Percentiles rank a stretch among this genome's conserved stretches.
Evolutionary conservation across 2,888 invertebrate species (phyloP).

Genomic region (Loripinus fragilis): DNA sequence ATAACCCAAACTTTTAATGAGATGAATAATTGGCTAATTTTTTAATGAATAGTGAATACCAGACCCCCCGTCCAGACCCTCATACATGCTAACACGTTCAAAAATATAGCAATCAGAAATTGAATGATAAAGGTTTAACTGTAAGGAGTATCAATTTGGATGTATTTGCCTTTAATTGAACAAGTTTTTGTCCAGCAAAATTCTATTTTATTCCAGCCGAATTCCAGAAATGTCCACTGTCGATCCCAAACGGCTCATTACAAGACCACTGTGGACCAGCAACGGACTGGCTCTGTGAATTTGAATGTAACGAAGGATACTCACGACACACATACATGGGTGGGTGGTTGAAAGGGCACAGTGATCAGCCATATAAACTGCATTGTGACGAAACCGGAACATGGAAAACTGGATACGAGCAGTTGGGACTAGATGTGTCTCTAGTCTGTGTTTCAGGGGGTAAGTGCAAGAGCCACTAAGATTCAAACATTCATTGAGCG

Average conservation of each 20-base stretch:
- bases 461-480: too few species aligned
- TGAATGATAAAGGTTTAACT: too few species aligned
- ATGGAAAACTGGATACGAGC: constrained; percentile 8
- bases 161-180: too few species aligned
- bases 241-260: background rate
- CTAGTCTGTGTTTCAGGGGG: background rate
- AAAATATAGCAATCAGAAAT: too few species aligned
- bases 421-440: background rate
- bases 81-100: too few species aligned
- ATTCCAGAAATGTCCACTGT: background rate
- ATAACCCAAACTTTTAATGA: too few species aligned
- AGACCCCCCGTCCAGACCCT: too few species aligned
- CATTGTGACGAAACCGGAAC: background rate
- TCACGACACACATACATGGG: background rate
- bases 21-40: too few species aligned
- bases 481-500: too few species aligned
- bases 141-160: too few species aligned
- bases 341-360: background rate
- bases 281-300: constrained; percentile 3
- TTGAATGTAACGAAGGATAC: background rate
- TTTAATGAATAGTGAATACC: too few species aligned
- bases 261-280: background rate
- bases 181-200: too few species aligned
- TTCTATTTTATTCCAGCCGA: background rate
- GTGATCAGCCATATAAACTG: background rate